Base-by-base conservation (phyloP, 2,797 vertebrate species). In the Knipowitschia caucasica region DNA sequence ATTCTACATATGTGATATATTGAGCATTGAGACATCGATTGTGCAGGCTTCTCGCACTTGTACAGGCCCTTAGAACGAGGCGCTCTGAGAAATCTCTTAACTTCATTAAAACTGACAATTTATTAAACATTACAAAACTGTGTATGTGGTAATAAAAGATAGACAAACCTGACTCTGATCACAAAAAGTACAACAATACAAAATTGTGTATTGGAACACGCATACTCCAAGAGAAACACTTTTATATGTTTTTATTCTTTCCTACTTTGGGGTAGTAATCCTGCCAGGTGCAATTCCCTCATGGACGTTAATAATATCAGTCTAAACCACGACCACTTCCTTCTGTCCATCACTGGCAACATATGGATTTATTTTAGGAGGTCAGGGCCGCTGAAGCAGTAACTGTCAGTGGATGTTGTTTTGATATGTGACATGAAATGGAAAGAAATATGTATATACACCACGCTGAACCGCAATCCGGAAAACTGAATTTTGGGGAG, bases 291-390 rank as follows among this genome's bases (percentile, higher is more conserved):
- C 50, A 44, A 56, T 66, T 56, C 3, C 10, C 10, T 39, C 53
- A 56, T 69, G 46, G 21, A 42, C 62, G 61, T 55, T 59, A 63
- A 72, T 53, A 50, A 60, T 49, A 71, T 76, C 55, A 20, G 42
- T 46, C 62, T 59, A 29, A 54, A 69, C 62, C 63, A 58, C 17
- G 23, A 25, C 71, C 9, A 53, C 65, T 45, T 51, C 50, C 65
- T 73, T 53, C 74, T 86, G 75, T 70, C 82, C 67, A 80, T 80
- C 83, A 80, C 68, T 73, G 64, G 69, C 78, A 86, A 84, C 81
- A 82, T 88, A 80, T 80, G 83, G 84, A 80, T 81, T 81, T 61
- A 54, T 80, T 86, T 83, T 78, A 76, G 74, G 87, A 86, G 81
- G 83, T 85, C 87, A 82, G 60, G 31, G 57, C 73, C 23, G 68